Percentiles rank a stretch among this genome's conserved stretches.
Evolutionary conservation across 2,888 invertebrate genomes (phyloP).

Genomic region (Drosophila borealis): DNA sequence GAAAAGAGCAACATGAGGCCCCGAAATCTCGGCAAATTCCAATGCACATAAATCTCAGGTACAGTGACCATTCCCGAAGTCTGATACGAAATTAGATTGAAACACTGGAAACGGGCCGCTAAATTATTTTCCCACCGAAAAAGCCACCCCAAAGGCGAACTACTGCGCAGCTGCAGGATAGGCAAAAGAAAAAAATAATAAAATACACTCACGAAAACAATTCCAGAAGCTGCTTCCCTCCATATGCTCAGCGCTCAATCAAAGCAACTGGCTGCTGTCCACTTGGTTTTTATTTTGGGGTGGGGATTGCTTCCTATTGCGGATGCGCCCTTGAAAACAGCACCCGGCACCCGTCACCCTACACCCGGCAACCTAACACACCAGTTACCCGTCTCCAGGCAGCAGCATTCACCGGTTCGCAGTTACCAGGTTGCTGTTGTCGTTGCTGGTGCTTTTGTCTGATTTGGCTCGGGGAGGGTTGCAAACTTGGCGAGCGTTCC

Average conservation of each 20-base stretch:
- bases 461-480: conserved; percentile 58
- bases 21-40: conserved; percentile 49
- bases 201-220: neutral
- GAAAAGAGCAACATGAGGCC: conserved; percentile 70
- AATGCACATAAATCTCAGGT: conserved; percentile 54
- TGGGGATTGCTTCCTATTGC: conserved; percentile 49
- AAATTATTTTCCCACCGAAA: conserved; percentile 73
- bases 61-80: conserved; percentile 57
- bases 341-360: conserved; percentile 38
- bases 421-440: conserved; percentile 56
- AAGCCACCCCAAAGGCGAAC: conserved; percentile 67
- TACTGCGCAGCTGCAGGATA: conserved; percentile 74
- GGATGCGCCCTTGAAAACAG: conserved; percentile 70
- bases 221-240: conserved; percentile 21
- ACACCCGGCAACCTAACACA: conserved; percentile 3
- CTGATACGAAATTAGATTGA: conserved; percentile 44
- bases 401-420: conserved; percentile 35
- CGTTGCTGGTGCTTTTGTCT: conserved; percentile 77
- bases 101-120: conserved; percentile 36
- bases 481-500: conserved; percentile 58
- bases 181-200: conserved; percentile 30
- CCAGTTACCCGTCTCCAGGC: conserved; percentile 25
- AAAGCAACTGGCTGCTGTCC: conserved; percentile 62
- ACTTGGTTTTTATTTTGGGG: conserved; percentile 45
- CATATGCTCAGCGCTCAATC: conserved; percentile 11